Conservation (phyloP, 2,113 vertebrate species). For the Sus scrofa region T2T-Sscrofa CM000819.6:14302501-14303000, state of each 20-base stretch:
- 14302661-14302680: neutral
- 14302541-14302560: neutral
- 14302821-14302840: too few species aligned
- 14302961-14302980: too few species aligned
- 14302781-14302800: neutral
- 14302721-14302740: neutral
- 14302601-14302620: neutral
- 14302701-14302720: neutral
- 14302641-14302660: neutral
- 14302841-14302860: too few species aligned
- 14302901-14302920: too few species aligned
- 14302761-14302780: neutral
- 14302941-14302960: too few species aligned
- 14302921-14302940: too few species aligned
- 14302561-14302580: neutral
- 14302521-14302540: constrained; percentile 18
- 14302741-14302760: neutral
- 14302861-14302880: too few species aligned
- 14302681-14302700: neutral
- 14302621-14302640: neutral
- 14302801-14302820: neutral
- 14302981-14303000: too few species aligned
- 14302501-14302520: neutral
- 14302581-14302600: neutral
- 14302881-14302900: too few species aligned